Evolutionary conservation across 2,888 invertebrate genomes (phyloP).

Genomic region (Plebejus argus): DNA sequence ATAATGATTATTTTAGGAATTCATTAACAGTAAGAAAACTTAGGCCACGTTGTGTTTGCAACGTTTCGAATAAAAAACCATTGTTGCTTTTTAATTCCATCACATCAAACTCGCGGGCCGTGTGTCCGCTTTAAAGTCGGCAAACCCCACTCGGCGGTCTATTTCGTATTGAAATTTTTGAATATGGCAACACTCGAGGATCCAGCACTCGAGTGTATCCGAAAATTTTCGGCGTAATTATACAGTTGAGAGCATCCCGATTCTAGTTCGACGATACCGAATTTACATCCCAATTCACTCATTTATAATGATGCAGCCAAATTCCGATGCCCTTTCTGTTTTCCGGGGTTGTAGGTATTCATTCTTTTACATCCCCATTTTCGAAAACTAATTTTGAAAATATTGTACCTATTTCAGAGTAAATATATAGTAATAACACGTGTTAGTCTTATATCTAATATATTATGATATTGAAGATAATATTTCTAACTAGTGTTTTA

Average conservation of each 20-base stretch:
- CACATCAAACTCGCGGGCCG: slow-evolving; percentile 32
- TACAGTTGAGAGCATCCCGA: slow-evolving; percentile 55
- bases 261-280: slow-evolving; percentile 53
- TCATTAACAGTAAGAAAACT: neutral
- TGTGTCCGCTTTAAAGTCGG: slow-evolving; percentile 46
- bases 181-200: slow-evolving; percentile 71
- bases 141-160: slow-evolving; percentile 56
- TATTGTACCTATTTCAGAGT: neutral
- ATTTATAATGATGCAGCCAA: slow-evolving; percentile 25
- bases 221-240: slow-evolving; percentile 73
- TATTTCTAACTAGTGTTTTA: neutral
- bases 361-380: neutral
- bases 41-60: too few relatives aligned
- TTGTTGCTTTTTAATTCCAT: neutral
- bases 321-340: slow-evolving; percentile 20
- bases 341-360: slow-evolving; percentile 1
- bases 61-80: too few relatives aligned
- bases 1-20: too few relatives aligned
- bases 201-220: slow-evolving; percentile 66
- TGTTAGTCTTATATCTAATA: neutral
- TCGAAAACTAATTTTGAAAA: neutral
- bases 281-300: slow-evolving; percentile 37
- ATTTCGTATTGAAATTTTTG: slow-evolving; percentile 74
- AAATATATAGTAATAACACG: neutral
- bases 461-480: neutral